Base-by-base conservation (phyloP, 2,113 vertebrate species). In the Meles meles region DNA sequence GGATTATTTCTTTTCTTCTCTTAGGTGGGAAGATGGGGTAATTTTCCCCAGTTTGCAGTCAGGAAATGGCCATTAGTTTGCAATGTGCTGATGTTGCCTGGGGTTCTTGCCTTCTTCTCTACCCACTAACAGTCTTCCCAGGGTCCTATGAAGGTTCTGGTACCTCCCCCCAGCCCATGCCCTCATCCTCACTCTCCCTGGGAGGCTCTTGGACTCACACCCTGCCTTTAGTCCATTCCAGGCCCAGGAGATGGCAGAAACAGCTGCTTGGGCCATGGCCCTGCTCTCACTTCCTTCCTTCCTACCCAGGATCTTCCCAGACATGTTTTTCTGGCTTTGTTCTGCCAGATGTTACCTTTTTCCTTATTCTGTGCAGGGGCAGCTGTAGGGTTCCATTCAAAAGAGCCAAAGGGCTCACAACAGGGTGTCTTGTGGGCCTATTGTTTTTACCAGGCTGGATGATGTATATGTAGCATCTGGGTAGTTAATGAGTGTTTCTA, bases 261-360 rank as follows among this genome's bases (percentile, higher is more conserved):
- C 96, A 93, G 82, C 85, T 95, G 90, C n/a, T 80, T 5, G 17
- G 67, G 13, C 20, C 42, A 6, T 44, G 52, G 13, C 42, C 42
- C 61, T 42, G 34, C 13, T 77, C 25, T 90, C 52, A 72, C 25
- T 44, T 65, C 83, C 18, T 34, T 89, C 57, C n/a, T 87, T 87
- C 71, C 69, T 59, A 90, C 67, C 69, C 18, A 14, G 10, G 74
- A 27, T 25, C 79, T 61, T 67, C 81, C 79, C 39, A 67, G 80
- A 18, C 34, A 3, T 88, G 72, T 81, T 96, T 92, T 65, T 86
- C 92, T 85, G 69, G 37, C 49, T 82, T 86, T 93, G 69, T 88
- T 77, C 77, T 88, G 71, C 94, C 89, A 94, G 77, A 76, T 96
- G 94, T 84, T 90, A 67, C 57, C 93, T 93, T 61, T 84, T 39